Percentiles rank a stretch among this genome's conserved stretches.
phyloP scores from a whole-genome alignment of 2,797 vertebrate genomes.

The Moxostoma hubbsi region DNA sequence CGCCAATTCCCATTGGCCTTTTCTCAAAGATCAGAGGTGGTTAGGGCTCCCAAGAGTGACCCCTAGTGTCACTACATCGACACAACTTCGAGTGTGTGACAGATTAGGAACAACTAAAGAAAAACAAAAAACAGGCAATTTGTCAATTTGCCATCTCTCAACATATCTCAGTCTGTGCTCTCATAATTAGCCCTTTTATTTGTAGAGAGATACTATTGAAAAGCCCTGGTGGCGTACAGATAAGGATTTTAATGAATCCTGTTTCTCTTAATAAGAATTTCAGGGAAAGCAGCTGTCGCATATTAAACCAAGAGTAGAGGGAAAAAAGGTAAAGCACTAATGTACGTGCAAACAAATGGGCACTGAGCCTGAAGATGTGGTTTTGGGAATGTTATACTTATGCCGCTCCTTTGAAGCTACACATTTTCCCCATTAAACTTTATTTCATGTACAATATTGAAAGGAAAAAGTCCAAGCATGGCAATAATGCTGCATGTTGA shows the following conservation, averaged over 20 bases:
- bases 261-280: slow-evolving; percentile 35
- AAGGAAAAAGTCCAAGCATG: neutral
- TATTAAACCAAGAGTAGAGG: neutral
- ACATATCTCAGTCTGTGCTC: slow-evolving; percentile 14
- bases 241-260: slow-evolving; percentile 35
- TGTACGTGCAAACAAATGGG: slow-evolving; percentile 16
- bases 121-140: neutral
- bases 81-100: too few species aligned
- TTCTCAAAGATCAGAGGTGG: too few species aligned
- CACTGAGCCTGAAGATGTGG: slow-evolving; percentile 3
- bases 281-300: slow-evolving; percentile 25
- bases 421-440: slow-evolving; percentile 38
- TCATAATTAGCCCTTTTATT: slow-evolving; percentile 30
- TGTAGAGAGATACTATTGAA: slow-evolving; percentile 21
- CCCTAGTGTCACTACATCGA: too few species aligned
- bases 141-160: slow-evolving; percentile 13
- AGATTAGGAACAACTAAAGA: neutral
- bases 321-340: slow-evolving; percentile 12
- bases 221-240: neutral
- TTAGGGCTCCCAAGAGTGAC: too few species aligned
- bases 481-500: neutral
- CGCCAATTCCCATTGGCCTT: too few species aligned
- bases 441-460: slow-evolving; percentile 4
- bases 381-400: neutral
- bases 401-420: neutral